A percentile compares a stretch with the other conserved stretches of the same genome.
phyloP scores from a whole-genome alignment of 2,888 invertebrate genomes.

The Caenorhabditis virilis region DNA sequence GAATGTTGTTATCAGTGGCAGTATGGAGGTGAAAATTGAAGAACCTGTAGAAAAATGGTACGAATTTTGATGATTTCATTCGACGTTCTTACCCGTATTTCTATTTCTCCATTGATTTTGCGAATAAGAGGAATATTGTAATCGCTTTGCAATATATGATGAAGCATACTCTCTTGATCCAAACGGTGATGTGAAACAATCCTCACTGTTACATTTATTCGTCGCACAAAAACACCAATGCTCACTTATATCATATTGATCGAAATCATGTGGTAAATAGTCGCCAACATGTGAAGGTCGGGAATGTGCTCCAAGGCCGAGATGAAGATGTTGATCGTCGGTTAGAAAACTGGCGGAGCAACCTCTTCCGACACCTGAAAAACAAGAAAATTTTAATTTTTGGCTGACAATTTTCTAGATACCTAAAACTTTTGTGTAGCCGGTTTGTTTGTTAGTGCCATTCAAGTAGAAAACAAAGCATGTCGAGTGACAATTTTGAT shows the following conservation, averaged over 20 bases:
- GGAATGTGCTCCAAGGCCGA: slow-evolving; percentile 57
- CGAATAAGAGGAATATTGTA: slow-evolving; percentile 44
- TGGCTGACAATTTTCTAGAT: not conserved
- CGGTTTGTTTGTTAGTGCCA: slow-evolving; percentile 59
- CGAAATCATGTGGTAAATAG: slow-evolving; percentile 59
- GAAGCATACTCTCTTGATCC: slow-evolving; percentile 44
- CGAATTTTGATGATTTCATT: too few relatives aligned
- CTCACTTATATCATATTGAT: slow-evolving; percentile 60
- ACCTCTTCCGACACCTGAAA: slow-evolving; percentile 58
- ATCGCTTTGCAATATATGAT: slow-evolving; percentile 46
- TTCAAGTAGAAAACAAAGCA: slow-evolving; percentile 62
- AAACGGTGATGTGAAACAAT: slow-evolving; percentile 41
- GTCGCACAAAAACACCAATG: slow-evolving; percentile 66
- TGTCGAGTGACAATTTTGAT: slow-evolving; percentile 51
- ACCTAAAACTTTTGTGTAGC: slow-evolving; percentile 52
- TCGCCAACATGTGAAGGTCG: slow-evolving; percentile 53
- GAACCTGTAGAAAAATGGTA: too few relatives aligned
- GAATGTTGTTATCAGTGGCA: too few relatives aligned
- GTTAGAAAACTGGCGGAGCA: slow-evolving; percentile 59
- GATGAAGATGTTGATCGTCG: slow-evolving; percentile 61
- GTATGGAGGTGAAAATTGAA: too few relatives aligned
- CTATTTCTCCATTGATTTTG: slow-evolving; percentile 43
- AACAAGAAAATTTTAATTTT: too few relatives aligned
- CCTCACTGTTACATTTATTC: slow-evolving; percentile 57
- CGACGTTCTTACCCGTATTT: slow-evolving; percentile 46